Evolutionary conservation across 2,797 vertebrate species (phyloP).

Genomic region (Pseudopleuronectes americanus): DNA sequence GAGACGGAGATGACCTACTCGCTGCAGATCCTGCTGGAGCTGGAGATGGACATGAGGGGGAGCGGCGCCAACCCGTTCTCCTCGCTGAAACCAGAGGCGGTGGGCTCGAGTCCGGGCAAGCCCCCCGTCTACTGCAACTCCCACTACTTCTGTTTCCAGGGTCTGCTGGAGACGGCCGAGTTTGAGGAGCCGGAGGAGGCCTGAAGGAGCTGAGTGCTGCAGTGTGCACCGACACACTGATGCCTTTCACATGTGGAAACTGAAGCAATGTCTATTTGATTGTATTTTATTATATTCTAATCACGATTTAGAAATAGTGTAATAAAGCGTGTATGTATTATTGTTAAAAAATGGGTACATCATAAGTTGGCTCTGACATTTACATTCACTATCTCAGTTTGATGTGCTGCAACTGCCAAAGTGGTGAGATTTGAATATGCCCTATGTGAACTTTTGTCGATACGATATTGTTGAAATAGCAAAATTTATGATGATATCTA

Average conservation of each 20-base stretch:
- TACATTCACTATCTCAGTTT: slow-evolving; percentile 52
- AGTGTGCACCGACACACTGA: not conserved
- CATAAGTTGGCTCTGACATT: slow-evolving; percentile 22
- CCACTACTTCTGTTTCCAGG: slow-evolving; percentile 87
- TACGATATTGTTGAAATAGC: slow-evolving; percentile 6
- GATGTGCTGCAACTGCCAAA: not conserved
- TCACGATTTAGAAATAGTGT: not conserved
- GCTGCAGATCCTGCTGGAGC: slow-evolving; percentile 89
- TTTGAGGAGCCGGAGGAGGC: slow-evolving; percentile 75
- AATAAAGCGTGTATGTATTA: not conserved
- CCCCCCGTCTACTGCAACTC: slow-evolving; percentile 84
- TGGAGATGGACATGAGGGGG: slow-evolving; percentile 86
- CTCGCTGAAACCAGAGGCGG: slow-evolving; percentile 90
- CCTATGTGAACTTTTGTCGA: not conserved
- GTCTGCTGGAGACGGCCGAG: slow-evolving; percentile 72
- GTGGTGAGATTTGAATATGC: slow-evolving; percentile 46
- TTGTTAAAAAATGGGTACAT: not conserved
- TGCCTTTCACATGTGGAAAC: not conserved
- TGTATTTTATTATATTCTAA: not conserved
- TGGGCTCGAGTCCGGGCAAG: slow-evolving; percentile 86
- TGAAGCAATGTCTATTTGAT: not conserved
- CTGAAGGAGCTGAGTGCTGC: slow-evolving; percentile 29
- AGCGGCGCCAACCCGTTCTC: slow-evolving; percentile 88
- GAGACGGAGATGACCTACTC: slow-evolving; percentile 91
- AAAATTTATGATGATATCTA: slow-evolving; percentile 17